Evolutionary conservation across 2,888 invertebrate genomes (phyloP).

Genomic region (Exocentrus adspersus): DNA sequence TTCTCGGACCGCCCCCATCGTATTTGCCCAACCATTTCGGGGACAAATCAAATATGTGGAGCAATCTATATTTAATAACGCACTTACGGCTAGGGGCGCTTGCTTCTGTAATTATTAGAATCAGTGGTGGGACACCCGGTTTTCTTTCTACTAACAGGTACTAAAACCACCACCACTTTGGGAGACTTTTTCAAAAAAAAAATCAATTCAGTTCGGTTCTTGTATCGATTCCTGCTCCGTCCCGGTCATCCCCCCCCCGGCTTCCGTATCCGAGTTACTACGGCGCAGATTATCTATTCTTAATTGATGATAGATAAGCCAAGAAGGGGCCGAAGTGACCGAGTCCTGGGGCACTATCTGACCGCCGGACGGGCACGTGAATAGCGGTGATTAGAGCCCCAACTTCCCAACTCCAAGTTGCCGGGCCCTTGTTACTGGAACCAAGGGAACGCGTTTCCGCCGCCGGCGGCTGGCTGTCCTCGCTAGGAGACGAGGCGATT

Average conservation of each 20-base stretch:
- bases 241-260: neutral
- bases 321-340: conserved; percentile 55
- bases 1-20: neutral
- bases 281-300: conserved; percentile 52
- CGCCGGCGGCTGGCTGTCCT: conserved; percentile 57
- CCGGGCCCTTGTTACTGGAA: conserved; percentile 59
- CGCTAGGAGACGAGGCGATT: conserved; percentile 53
- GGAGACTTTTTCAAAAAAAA: neutral
- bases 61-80: conserved; percentile 14
- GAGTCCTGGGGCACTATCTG: conserved; percentile 54
- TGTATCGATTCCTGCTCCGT: neutral
- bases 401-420: conserved; percentile 54
- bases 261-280: conserved; percentile 12
- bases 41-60: conserved; percentile 4
- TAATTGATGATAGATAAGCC: conserved; percentile 57
- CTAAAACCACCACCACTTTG: too few relatives aligned
- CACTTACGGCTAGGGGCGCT: too few relatives aligned
- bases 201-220: neutral
- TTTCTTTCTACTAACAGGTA: too few relatives aligned
- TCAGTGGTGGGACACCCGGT: too few relatives aligned
- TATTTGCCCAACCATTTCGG: conserved; percentile 17
- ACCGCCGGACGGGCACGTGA: conserved; percentile 49
- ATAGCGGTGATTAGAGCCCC: conserved; percentile 59
- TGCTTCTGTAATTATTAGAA: too few relatives aligned
- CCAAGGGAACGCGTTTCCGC: conserved; percentile 61